Base-by-base conservation (phyloP, 2,888 invertebrate genomes). In the Aelia acuminata region DNA sequence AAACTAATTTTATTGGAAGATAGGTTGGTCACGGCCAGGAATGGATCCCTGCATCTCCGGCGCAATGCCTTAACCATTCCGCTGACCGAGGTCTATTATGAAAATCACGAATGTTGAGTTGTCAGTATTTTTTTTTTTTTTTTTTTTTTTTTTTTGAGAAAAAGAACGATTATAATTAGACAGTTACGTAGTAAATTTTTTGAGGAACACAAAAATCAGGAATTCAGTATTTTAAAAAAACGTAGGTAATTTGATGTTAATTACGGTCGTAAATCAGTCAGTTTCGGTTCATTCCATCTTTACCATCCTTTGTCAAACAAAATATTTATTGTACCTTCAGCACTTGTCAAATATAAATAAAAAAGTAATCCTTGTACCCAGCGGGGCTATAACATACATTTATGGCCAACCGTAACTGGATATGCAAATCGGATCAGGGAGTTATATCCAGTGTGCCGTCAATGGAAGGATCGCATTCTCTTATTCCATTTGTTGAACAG, bases 321-420 rank as follows among this genome's bases (percentile, higher is more conserved):
- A 18, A 70, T 3, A 70, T 70, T 70, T 70, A 70, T 70, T 35
- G 20, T 10, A 20, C 31, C 63, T 35, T 35, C 35, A 70, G 63
- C 20, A 70, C 31, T 31, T 70, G 63, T 70, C 26, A 70, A 31
- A 70, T 18, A 70, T 18, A 35, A 70, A 63, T 31, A 70, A 70
- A 70, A 70, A 35, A 70, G 1, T 7, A 70, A 70, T 35, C 1
- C 31, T 5, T 18, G 26, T 35, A 35, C 63, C 35, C 8, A 35
- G 26, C 26, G 10, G 0, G 57, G 15, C 63, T 70, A 35, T 70
- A 70, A 31, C 31, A 70, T 35, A 35, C 63, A 35, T 70, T 70
- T 70, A 70, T 35, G 15, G 63, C 63, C 63, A 35, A 35, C 63
- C 63, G 31, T 70, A 70, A 70, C 63, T 70, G 63, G 63, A 70